Conservation (phyloP, 2,797 vertebrate genomes). For the Pseudochirops corinnae region DNA sequence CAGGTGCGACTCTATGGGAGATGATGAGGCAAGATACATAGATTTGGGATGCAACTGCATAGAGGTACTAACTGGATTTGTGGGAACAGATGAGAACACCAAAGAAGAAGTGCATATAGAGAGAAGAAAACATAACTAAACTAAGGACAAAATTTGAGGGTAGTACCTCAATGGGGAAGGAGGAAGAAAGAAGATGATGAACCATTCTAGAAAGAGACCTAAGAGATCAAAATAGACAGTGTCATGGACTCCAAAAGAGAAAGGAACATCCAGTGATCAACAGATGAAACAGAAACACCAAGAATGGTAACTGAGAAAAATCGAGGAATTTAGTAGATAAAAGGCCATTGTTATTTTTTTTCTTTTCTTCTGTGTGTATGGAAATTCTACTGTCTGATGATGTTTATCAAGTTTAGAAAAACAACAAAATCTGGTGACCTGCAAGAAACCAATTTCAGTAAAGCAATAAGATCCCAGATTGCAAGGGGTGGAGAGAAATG, state of each 20-base stretch:
- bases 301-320: not conserved
- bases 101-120: slow-evolving; percentile 6
- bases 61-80: slow-evolving; percentile 9
- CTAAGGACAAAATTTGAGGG: not conserved
- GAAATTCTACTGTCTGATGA: not conserved
- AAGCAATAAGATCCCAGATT: not conserved
- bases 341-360: not conserved
- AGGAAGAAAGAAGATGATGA: slow-evolving; percentile 4
- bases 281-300: not conserved
- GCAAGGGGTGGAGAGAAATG: not conserved
- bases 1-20: not conserved
- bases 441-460: not conserved
- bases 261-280: slow-evolving; percentile 22
- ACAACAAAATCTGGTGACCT: not conserved
- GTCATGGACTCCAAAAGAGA: not conserved
- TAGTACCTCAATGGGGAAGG: not conserved
- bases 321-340: not conserved
- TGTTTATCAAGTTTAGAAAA: not conserved
- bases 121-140: not conserved
- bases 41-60: not conserved
- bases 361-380: not conserved
- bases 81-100: not conserved
- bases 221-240: not conserved
- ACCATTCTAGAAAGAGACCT: slow-evolving; percentile 5
- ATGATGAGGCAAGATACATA: not conserved